Percentiles rank a stretch among this genome's conserved stretches.
These are phyloP conservation scores for Tetraodon nigroviridis DNA, from an alignment of 2,113 vertebrate species.

Conservation along the genomic window DNA sequence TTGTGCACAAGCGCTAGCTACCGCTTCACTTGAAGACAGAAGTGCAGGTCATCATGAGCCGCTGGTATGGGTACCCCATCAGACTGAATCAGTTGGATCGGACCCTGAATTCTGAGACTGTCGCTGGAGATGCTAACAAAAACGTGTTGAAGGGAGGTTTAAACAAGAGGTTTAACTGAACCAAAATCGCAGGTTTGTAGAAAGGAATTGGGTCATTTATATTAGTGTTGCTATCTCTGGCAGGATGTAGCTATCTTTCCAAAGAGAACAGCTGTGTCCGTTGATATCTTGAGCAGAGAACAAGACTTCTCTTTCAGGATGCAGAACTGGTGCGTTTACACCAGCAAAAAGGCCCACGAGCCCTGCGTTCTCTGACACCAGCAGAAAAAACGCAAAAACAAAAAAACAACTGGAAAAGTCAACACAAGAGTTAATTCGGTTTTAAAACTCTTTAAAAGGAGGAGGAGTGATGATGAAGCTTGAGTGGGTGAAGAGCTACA, in stretches of 20 bases:
- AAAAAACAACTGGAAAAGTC: background rate
- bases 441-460: background rate
- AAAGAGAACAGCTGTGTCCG: conserved; percentile 53
- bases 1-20: too few species aligned
- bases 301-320: conserved; percentile 32
- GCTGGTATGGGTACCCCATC: background rate
- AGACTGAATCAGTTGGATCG: too few species aligned
- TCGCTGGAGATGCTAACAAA: too few species aligned
- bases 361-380: conserved; percentile 40
- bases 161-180: background rate
- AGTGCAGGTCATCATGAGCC: background rate
- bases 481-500: conserved; percentile 6
- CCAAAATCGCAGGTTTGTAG: conserved; percentile 13
- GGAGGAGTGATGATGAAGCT: background rate
- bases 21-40: too few species aligned
- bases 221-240: conserved; percentile 44
- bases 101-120: too few species aligned
- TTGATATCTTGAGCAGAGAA: conserved; percentile 52
- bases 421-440: too few species aligned
- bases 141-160: background rate
- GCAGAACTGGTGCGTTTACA: conserved; percentile 51
- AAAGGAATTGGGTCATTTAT: conserved; percentile 46
- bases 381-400: background rate
- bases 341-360: conserved; percentile 48
- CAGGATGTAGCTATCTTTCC: conserved; percentile 46